Evolutionary conservation across 2,797 vertebrate species (phyloP), one percentile per base, ranked within the genome.

Genomic region (Gobio occitaniae): DNA sequence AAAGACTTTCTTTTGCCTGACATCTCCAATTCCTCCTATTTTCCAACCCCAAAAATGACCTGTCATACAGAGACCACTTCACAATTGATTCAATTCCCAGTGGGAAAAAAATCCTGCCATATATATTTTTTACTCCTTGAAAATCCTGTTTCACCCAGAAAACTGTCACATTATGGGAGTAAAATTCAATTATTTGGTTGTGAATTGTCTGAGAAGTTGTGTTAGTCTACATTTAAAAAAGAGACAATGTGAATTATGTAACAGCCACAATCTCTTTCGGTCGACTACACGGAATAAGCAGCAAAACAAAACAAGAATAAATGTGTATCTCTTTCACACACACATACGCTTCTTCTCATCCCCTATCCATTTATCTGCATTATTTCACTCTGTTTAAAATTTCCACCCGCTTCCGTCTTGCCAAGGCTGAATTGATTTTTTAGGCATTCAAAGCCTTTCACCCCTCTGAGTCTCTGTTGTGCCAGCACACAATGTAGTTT

Each of bases 381-480:
- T 66, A 79, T 79, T 79, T 66, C 61, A 79, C 44, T 66, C 4
- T 0, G 25, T 81, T 81, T 70, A 41, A 70, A 81, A 70, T 70
- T 56, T 66, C 65, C 36, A 69, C 21, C 29, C 21, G 79, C 36
- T 80, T 70, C 32, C 13, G 11, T 41, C 48, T 56, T 44, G 77
- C 61, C 44, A 66, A 79, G 21, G 9, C 66, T 70, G 48, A 69
- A 81, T 81, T 70, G 66, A 81, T 81, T 81, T 81, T 69, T 70
- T 81, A 25, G 36, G 4, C 38, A 70, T 44, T 81, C 80, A 72
- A 82, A 82, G 80, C 69, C 65, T 82, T 68, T 81, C 65, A 70
- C 79, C 65, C 66, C 10, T 61, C 69, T 4, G n/a, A 44, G 52
- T 82, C 72, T 81, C 50, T 77, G 56, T 75, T 70, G 32, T 69